phyloP scores from a whole-genome alignment of 1,140 invertebrate genomes.

The Cyclina sinensis region DNA sequence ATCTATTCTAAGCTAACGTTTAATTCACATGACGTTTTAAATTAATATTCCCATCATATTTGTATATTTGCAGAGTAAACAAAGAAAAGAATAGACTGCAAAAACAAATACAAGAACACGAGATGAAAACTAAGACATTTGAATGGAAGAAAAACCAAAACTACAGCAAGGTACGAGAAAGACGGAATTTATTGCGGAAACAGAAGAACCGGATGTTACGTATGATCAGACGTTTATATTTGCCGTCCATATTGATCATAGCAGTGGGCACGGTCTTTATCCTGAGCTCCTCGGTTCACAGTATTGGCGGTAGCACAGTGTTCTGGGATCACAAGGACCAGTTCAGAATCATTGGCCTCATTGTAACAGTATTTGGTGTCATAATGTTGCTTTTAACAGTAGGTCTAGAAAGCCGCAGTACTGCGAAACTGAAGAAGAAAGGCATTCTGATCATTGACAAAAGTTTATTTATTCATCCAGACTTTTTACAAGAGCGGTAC shows the following conservation, averaged over 20 bases:
- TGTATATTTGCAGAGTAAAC: too few relatives aligned
- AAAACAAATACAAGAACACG: constrained; percentile 34
- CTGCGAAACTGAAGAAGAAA: constrained; percentile 34
- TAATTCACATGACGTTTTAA: too few relatives aligned
- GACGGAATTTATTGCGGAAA: constrained; percentile 18
- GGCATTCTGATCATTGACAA: background rate
- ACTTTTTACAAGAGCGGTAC: constrained; percentile 17
- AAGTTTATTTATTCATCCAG: constrained; percentile 38
- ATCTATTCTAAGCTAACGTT: too few relatives aligned
- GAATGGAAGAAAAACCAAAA: constrained; percentile 51
- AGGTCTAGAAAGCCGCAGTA: background rate
- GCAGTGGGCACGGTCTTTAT: background rate
- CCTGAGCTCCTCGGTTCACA: constrained; percentile 10
- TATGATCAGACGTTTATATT: background rate
- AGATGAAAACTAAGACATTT: background rate
- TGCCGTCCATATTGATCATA: background rate
- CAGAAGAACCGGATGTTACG: constrained; percentile 32
- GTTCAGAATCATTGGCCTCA: constrained; percentile 31
- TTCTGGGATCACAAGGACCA: constrained; percentile 28
- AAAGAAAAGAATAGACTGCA: background rate
- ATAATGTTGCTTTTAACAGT: constrained; percentile 14
- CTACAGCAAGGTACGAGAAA: constrained; percentile 21
- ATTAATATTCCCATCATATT: too few relatives aligned
- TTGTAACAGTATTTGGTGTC: background rate
- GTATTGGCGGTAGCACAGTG: constrained; percentile 10